Evolutionary conservation across 2,113 vertebrate genomes (phyloP), one percentile per base, ranked within the genome.

Genomic region (Hippocampus abdominalis): DNA sequence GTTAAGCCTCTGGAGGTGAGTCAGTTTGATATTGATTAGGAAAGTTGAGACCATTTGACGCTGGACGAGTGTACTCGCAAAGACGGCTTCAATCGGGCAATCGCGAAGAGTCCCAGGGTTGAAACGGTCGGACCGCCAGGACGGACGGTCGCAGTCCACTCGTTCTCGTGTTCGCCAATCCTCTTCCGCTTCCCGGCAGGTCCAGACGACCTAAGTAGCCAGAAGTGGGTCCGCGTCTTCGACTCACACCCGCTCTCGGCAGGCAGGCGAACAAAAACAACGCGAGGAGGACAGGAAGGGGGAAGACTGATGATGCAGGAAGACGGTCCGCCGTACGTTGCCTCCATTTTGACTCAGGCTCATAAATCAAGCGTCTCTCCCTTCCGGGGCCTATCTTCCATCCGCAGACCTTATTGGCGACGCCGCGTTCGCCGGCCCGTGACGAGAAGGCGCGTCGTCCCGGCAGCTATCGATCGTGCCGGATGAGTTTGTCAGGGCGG

Each of bases 341-440:
- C 87, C 81, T 85, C 84, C 81, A 79, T 88, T 82, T 85, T 66
- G 84, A 82, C 80, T 84, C 46, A 8, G 66, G 73, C 79, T 88
- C 85, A 77, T 90, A 89, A 88, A 90, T 90, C 86, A 85, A 84
- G 68, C 64, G 74, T 85, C 74, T 84, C 62, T 64, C 20, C 21
- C 84, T 85, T 83, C 60, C 56, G 70, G 85, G 83, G 63, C 80
- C 87, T 79, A 86, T 89, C 83, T 84, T 72, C 83, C 82, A 61
- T 84, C 74, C 82, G 84, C 86, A 86, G 88, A 83, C 83, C 84
- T 87, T 36, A n/a, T 36, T 84, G 84, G 75, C 84, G 86, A 79
- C 85, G 80, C 80, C 87, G 87, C 88, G 84, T 87, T 89, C 84
- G 81, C 63, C 80, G 73, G 85, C 69, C 83, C 84, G 88, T 86